Conservation (phyloP, 1,140 invertebrate genomes). For the Hesperophylax magnus region DNA sequence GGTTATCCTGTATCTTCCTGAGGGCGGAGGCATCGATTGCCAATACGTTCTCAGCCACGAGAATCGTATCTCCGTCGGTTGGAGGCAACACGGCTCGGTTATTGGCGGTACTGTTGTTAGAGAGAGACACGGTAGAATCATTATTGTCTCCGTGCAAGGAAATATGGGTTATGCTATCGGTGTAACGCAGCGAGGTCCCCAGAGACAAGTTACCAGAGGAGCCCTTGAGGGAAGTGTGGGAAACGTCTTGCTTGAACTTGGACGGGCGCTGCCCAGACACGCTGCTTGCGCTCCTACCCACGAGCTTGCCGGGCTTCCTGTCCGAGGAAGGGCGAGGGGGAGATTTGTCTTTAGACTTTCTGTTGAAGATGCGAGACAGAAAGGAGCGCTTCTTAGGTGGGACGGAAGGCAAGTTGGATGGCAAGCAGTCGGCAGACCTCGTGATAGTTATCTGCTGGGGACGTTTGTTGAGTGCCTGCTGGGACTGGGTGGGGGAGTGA, state of each 20-base stretch:
- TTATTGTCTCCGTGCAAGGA: slow-evolving; percentile 72
- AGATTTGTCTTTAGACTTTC: slow-evolving; percentile 64
- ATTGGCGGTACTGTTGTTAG: slow-evolving; percentile 50
- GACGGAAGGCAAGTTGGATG: slow-evolving; percentile 61
- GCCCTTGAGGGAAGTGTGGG: slow-evolving; percentile 66
- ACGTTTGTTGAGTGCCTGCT: slow-evolving; percentile 10
- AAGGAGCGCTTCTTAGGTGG: slow-evolving; percentile 66
- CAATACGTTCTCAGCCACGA: slow-evolving; percentile 68
- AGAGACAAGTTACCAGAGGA: slow-evolving; percentile 61
- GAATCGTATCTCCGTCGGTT: slow-evolving; percentile 63
- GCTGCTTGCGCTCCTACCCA: slow-evolving; percentile 72
- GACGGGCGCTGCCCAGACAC: slow-evolving; percentile 71
- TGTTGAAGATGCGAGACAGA: slow-evolving; percentile 65
- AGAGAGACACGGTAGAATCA: slow-evolving; percentile 59
- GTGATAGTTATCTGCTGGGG: slow-evolving; percentile 43
- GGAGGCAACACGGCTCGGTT: slow-evolving; percentile 60
- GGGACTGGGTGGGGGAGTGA: slow-evolving; percentile 59
- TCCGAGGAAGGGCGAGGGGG: slow-evolving; percentile 63
- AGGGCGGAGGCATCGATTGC: slow-evolving; percentile 66
- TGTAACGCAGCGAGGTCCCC: slow-evolving; percentile 64
- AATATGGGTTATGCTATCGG: slow-evolving; percentile 73
- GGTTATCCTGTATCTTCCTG: slow-evolving; percentile 66
- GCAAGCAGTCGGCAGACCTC: slow-evolving; percentile 58
- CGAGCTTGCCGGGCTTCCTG: slow-evolving; percentile 64
- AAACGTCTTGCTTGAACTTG: slow-evolving; percentile 63